Evolutionary conservation across 2,888 invertebrate genomes (phyloP), one percentile per base, ranked within the genome.

Genomic region (Coremacera marginata): DNA sequence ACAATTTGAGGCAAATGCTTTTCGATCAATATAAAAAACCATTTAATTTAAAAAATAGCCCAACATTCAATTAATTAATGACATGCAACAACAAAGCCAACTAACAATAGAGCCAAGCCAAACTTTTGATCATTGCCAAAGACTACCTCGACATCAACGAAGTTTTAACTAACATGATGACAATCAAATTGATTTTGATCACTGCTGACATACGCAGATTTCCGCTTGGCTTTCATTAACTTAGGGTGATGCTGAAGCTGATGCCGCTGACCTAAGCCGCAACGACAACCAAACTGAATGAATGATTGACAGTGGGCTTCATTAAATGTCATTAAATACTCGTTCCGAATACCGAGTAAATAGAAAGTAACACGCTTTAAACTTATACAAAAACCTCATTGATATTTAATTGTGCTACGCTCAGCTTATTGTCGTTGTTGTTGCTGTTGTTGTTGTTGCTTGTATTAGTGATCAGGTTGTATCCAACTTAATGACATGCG

Each of bases 121-220:
- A n/a, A 16, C 63, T 14, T 25, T 27, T 16, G 16, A 22, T 16
- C 62, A 27, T 44, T 44, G 44, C 22, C 57, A 27, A 60, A 60
- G 57, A 25, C 57, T 22, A n/a, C 7, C 7, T 22, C 19, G 22
- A 3, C 19, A 19, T n/a, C 19, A 55, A 55, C 55, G 3, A 19
- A n/a, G 9, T 55, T 22, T 19, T 55, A 22, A 55, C 62, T 44
- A 49, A 27, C 57, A 22, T 51, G 74, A 74, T 74, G 67, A 74
- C 74, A 74, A 65, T 51, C 55, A 37, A 55, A 74, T 55, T 74
- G 52, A 25, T 49, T 49, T 57, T 60, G 71, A 57, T 71, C 57
- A n/a, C 72, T 19, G 76, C 80, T 79, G 81, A 81, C 81, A 79
- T 73, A 79, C 73, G 60, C 74, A 75, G 74, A 74, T 74, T 74